phyloP scores from a whole-genome alignment of 2,797 vertebrate species.

The Echiichthys vipera region DNA sequence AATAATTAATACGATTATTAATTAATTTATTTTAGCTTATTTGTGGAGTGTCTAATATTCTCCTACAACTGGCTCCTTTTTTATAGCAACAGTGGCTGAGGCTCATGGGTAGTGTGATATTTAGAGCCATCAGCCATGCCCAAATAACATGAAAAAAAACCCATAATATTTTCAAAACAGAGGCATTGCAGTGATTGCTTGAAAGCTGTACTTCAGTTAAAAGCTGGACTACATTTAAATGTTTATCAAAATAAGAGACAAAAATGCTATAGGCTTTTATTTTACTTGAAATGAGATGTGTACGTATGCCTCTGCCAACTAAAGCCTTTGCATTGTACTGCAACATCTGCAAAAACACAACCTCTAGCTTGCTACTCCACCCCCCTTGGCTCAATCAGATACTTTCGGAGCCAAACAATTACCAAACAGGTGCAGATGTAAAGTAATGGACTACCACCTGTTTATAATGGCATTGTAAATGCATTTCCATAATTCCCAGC shows the following conservation, averaged over 20 bases:
- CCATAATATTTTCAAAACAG: no score
- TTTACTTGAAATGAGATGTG: no score
- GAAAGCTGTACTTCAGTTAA: background rate
- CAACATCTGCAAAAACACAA: background rate
- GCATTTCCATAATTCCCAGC: background rate
- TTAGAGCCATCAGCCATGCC: background rate
- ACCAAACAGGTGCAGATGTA: slow-evolving; percentile 12
- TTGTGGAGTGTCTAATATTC: no score
- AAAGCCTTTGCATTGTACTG: background rate
- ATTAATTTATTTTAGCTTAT: no score
- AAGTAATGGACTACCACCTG: slow-evolving; percentile 6
- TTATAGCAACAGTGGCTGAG: background rate
- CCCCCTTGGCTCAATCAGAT: background rate
- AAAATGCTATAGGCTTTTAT: background rate
- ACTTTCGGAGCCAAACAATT: background rate
- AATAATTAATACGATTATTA: no score
- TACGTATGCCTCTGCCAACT: background rate
- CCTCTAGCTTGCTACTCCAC: background rate
- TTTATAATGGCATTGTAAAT: slow-evolving; percentile 9
- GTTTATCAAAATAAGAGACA: no score
- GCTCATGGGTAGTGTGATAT: background rate
- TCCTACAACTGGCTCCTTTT: background rate
- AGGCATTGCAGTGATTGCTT: background rate
- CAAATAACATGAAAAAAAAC: background rate
- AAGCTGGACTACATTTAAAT: background rate